Percentiles rank a stretch among this genome's conserved stretches.
These are phyloP conservation scores for Orchestia grillus DNA, from an alignment of 1,140 invertebrate species.

Conservation along the genomic window DNA sequence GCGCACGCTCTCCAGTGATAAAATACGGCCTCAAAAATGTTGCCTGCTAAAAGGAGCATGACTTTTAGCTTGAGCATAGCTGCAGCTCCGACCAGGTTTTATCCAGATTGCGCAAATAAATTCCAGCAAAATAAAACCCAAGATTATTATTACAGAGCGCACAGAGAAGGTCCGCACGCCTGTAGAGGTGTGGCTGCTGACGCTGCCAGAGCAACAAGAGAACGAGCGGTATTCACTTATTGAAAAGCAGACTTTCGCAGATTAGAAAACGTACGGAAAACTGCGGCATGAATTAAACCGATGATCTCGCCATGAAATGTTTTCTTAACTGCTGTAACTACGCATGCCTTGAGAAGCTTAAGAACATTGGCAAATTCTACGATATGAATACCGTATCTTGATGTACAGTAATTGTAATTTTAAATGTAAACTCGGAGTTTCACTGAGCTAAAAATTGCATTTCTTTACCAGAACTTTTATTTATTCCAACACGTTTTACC, in stretches of 20 bases:
- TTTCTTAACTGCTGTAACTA: background rate
- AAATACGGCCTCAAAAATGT: background rate
- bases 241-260: background rate
- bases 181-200: background rate
- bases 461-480: too few relatives aligned
- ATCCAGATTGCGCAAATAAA: background rate
- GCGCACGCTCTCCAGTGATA: background rate
- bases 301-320: background rate
- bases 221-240: background rate
- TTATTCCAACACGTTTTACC: too few relatives aligned
- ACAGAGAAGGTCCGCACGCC: too few relatives aligned
- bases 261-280: background rate
- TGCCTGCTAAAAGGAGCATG: background rate
- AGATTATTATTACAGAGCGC: background rate
- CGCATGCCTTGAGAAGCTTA: background rate
- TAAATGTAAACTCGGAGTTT: background rate
- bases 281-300: background rate
- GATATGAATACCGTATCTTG: background rate
- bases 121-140: background rate
- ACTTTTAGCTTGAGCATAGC: background rate
- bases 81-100: background rate
- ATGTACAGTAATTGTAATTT: too few relatives aligned
- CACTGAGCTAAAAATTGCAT: background rate
- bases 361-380: background rate
- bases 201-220: background rate